Percentiles rank a stretch among this genome's conserved stretches.
Conservation (phyloP, 2,797 vertebrate genomes). For the Hyperoplus immaculatus region DNA sequence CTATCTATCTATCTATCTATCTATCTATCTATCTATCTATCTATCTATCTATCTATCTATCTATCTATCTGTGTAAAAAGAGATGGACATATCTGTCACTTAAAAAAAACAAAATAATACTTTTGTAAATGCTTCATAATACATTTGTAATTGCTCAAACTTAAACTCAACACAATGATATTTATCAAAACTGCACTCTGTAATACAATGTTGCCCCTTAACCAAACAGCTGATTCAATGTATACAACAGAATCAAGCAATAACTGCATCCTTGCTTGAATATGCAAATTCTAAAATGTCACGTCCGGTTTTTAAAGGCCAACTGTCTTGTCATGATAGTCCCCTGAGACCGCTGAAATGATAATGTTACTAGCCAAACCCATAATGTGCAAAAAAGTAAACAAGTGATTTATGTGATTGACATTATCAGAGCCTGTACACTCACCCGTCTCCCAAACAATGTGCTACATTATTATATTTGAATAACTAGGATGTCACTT, state of each 20-base stretch:
- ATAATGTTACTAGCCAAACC: not conserved
- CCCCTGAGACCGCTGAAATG: not conserved
- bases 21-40: slow-evolving; percentile 52
- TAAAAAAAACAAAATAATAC: slow-evolving; percentile 25
- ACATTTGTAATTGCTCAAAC: not conserved
- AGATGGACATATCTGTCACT: slow-evolving; percentile 23
- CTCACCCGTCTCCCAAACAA: slow-evolving; percentile 2
- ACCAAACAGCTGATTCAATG: not conserved
- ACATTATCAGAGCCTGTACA: slow-evolving; percentile 7
- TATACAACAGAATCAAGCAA: not conserved
- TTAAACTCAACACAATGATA: slow-evolving; percentile 10
- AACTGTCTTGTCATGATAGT: slow-evolving; percentile 8
- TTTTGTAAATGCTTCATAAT: slow-evolving; percentile 1
- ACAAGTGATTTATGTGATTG: slow-evolving; percentile 18
- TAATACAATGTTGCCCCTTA: not conserved
- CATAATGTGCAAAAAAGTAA: not conserved
- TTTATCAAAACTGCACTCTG: not conserved
- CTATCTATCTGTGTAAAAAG: slow-evolving; percentile 22
- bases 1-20: slow-evolving; percentile 52
- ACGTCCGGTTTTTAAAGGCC: slow-evolving; percentile 26
- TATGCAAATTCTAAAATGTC: slow-evolving; percentile 17
- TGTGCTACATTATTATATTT: slow-evolving; percentile 24
- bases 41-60: slow-evolving; percentile 51
- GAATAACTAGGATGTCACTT: slow-evolving; percentile 40
- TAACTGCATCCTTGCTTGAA: not conserved